These are phyloP conservation scores for Sarcophaga peregrina DNA, from an alignment of 1,140 invertebrate genomes.

Conservation along the genomic window DNA sequence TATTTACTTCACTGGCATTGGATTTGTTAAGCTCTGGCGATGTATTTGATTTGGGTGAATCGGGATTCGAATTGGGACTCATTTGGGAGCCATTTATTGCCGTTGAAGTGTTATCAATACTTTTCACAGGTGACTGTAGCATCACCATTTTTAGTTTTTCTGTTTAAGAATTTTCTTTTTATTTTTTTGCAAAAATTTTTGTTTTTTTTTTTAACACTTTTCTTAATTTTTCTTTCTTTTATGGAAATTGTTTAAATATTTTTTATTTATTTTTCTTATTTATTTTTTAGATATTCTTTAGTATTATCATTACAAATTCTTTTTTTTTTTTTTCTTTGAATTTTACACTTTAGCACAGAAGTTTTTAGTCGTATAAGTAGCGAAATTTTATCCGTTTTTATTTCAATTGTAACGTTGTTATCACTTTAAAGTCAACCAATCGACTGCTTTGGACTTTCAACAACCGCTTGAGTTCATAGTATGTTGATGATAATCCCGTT, in stretches of 20 bases:
- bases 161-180: neutral
- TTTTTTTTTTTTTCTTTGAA: too few species aligned
- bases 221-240: neutral
- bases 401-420: slow-evolving; percentile 51
- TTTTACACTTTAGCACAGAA: too few species aligned
- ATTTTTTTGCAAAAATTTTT: neutral
- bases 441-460: slow-evolving; percentile 59
- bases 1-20: slow-evolving; percentile 31
- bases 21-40: slow-evolving; percentile 51
- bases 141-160: slow-evolving; percentile 59
- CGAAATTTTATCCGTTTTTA: slow-evolving; percentile 3
- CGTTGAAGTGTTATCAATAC: slow-evolving; percentile 51
- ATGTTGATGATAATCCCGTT: slow-evolving; percentile 35
- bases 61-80: slow-evolving; percentile 63
- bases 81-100: slow-evolving; percentile 56
- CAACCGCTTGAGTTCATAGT: slow-evolving; percentile 29
- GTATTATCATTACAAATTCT: slow-evolving; percentile 1
- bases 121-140: slow-evolving; percentile 63
- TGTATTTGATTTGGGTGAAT: slow-evolving; percentile 63
- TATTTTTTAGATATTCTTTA: neutral
- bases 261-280: neutral
- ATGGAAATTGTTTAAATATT: neutral
- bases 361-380: slow-evolving; percentile 15
- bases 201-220: neutral
- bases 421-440: slow-evolving; percentile 64